These are phyloP conservation scores for Drosophila sp. DNA, from an alignment of 1,140 invertebrate species.

Conservation along the genomic window DNA sequence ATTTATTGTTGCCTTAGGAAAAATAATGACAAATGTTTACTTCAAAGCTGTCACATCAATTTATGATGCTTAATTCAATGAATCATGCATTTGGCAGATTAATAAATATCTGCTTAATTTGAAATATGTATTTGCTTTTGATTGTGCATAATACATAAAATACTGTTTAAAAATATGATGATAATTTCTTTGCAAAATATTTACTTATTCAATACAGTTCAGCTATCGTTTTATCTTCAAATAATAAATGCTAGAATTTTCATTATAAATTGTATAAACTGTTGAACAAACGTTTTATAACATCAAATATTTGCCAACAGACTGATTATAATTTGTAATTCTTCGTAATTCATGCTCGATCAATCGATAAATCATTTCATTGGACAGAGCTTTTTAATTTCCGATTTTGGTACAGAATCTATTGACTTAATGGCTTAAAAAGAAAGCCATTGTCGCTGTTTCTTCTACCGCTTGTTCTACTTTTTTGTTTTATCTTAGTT, in stretches of 20 bases:
- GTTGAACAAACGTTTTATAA: no score
- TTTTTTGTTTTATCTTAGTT: no score
- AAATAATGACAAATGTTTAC: slow-evolving; percentile 42
- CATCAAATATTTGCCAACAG: neutral
- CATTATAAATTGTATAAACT: no score
- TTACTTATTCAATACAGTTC: no score
- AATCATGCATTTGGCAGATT: slow-evolving; percentile 34
- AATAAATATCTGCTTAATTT: slow-evolving; percentile 34
- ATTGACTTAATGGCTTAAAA: slow-evolving; percentile 1
- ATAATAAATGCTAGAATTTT: no score
- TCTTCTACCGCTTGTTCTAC: neutral
- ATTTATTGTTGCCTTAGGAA: slow-evolving; percentile 39
- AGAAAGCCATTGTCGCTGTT: neutral
- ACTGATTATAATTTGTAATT: neutral
- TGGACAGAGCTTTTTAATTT: neutral
- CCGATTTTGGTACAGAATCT: neutral
- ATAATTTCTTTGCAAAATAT: no score
- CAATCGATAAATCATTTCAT: neutral
- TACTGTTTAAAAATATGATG: no score
- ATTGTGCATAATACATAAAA: no score
- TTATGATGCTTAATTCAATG: slow-evolving; percentile 37
- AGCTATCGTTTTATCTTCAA: no score
- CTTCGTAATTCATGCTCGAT: neutral
- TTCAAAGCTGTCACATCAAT: slow-evolving; percentile 27
- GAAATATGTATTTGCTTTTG: slow-evolving; percentile 11